Base-by-base conservation (phyloP, 2,113 vertebrate genomes). In the Larimichthys polyactis region DNA sequence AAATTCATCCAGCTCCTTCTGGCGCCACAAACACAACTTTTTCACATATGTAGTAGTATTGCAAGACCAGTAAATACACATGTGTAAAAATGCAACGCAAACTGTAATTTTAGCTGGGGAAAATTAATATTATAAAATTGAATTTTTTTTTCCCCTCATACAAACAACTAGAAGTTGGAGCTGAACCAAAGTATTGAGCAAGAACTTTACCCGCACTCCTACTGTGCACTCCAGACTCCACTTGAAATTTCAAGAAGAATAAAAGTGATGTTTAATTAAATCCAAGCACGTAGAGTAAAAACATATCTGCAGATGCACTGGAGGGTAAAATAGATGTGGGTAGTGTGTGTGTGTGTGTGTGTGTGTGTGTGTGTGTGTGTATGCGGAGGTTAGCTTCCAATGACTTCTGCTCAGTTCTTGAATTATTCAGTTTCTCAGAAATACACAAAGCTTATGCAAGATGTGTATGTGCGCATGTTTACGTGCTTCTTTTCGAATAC, bases 351-450 rank as follows among this genome's bases (percentile, higher is more conserved):
- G 17, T 72, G 51, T 55, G 24, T 52, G 57, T 46, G 49, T 24
- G 11, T 72, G 63, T 36, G 36, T 36, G 36, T 8, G 36, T 36
- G 36, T 40, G 36, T 40, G 36, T 40, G 36, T 40, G 36, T 40
- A 9, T 40, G 36, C 7, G 20, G 43, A 24, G 78, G 68, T 67
- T 52, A 17, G 67, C 65, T 71, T 62, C 65, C 51, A 71, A 77
- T 59, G 64, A 70, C 64, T 70, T 74, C 17, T 69, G 14, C 55
- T 64, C 22, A 81, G 12, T 76, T 75, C 36, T 71, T 89, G 64
- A 84, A 84, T 90, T 80, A 88, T 79, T 92, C n/a, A 79, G 11
- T 66, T 69, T 69, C 51, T 64, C 58, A 20, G 24, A 66, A 81
- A 49, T 20, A 46, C 17, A 69, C 51, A 57, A 17, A 72, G 59